Conservation (phyloP, 2,113 vertebrate genomes). For the Felis chaus region DNA sequence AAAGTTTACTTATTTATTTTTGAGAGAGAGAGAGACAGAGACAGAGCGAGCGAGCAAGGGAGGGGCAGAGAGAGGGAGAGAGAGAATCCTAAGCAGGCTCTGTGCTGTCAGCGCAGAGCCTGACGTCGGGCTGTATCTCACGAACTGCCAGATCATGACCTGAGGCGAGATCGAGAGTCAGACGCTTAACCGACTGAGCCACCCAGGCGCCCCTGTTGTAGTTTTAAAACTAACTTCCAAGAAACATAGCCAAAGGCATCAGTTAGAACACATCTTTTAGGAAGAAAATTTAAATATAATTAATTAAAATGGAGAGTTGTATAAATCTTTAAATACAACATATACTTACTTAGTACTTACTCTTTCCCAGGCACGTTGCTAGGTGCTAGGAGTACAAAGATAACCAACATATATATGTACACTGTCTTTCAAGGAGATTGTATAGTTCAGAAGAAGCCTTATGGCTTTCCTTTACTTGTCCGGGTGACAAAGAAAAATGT, state of each 20-base stretch:
- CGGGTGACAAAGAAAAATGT: not conserved
- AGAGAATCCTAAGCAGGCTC: too few species aligned
- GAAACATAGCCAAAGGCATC: not conserved
- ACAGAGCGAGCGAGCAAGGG: too few species aligned
- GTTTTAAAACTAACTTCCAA: conserved; percentile 49
- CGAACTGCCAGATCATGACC: too few species aligned
- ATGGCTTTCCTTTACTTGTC: not conserved
- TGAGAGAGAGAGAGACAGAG: too few species aligned
- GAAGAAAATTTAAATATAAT: conserved; percentile 1
- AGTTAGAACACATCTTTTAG: conserved; percentile 37
- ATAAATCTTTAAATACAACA: not conserved
- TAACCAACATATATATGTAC: not conserved
- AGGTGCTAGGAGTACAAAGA: not conserved
- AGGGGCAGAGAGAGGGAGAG: too few species aligned
- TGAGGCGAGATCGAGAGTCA: not conserved
- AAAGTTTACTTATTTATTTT: too few species aligned
- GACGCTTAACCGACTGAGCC: not conserved
- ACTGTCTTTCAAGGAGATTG: not conserved
- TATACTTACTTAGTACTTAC: not conserved
- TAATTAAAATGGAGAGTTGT: conserved; percentile 23
- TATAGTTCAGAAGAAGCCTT: not conserved
- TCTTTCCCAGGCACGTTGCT: not conserved
- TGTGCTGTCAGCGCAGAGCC: too few species aligned
- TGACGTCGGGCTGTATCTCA: too few species aligned
- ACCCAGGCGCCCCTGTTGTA: not conserved